A percentile compares a stretch with the other conserved stretches of the same genome.
Conservation (phyloP, 2,797 vertebrate genomes). For the Sebastiscus albofasciatus region DNA sequence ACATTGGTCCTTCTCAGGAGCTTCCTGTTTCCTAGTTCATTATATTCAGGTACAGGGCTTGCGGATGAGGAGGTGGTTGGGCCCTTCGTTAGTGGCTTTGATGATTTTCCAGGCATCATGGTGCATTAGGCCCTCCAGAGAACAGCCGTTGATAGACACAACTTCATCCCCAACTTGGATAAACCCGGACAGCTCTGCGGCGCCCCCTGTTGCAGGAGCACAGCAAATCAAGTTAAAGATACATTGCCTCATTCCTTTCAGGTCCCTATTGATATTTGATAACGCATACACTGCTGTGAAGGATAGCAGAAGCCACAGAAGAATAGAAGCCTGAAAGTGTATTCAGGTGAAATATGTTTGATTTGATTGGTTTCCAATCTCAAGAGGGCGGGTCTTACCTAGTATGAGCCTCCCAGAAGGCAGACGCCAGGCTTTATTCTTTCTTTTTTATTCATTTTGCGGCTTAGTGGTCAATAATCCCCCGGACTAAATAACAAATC, state of each 20-base stretch:
- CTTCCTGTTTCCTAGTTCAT: slow-evolving; percentile 8
- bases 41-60: slow-evolving; percentile 85
- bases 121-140: slow-evolving; percentile 90
- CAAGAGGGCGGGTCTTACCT: neutral
- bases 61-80: slow-evolving; percentile 88
- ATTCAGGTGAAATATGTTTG: neutral
- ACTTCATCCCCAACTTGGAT: slow-evolving; percentile 92
- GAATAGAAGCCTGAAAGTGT: neutral
- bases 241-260: neutral
- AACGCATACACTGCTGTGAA: neutral
- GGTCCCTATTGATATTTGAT: neutral
- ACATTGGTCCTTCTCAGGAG: neutral
- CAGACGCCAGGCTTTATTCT: neutral
- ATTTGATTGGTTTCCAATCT: neutral
- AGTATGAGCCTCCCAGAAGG: neutral
- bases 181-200: slow-evolving; percentile 88
- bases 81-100: slow-evolving; percentile 88
- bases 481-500: no score
- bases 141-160: slow-evolving; percentile 89
- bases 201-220: slow-evolving; percentile 83
- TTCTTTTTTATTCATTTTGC: neutral
- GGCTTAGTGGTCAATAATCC: neutral
- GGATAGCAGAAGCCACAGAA: neutral
- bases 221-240: neutral
- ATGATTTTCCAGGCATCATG: slow-evolving; percentile 95